Percentiles rank a stretch among this genome's conserved stretches.
Conservation (phyloP, 2,797 vertebrate genomes). For the Sylvilagus floridanus region DNA sequence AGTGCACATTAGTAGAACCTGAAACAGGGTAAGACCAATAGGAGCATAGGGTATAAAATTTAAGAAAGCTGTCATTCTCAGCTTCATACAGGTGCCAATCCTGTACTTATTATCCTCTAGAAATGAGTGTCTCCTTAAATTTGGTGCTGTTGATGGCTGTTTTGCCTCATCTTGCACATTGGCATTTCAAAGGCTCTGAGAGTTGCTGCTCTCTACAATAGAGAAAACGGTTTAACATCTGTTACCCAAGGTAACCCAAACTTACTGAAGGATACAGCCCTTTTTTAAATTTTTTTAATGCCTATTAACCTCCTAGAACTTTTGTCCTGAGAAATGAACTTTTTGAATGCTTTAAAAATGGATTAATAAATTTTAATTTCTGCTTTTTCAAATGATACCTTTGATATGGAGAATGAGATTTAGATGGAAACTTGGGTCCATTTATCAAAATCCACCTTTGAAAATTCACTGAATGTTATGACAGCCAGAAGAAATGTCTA, state of each 20-base stretch:
- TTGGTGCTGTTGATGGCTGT: neutral
- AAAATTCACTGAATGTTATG: constrained; percentile 18
- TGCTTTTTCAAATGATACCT: constrained; percentile 18
- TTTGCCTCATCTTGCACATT: neutral
- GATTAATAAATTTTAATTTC: constrained; percentile 37
- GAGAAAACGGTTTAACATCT: neutral
- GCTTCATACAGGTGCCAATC: neutral
- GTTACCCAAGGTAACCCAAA: neutral
- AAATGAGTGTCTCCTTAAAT: neutral
- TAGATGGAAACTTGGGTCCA: constrained; percentile 20
- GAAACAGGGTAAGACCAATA: neutral
- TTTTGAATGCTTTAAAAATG: neutral
- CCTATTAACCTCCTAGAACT: constrained; percentile 45
- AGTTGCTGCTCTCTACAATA: neutral
- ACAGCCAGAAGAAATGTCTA: constrained; percentile 42
- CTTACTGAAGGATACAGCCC: neutral
- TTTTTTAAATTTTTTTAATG: neutral
- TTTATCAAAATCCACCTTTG: constrained; percentile 49
- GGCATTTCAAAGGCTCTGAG: neutral
- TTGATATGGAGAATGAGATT: constrained; percentile 44
- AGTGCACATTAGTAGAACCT: neutral
- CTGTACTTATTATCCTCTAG: neutral
- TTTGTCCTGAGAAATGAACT: neutral
- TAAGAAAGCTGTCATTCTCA: neutral
- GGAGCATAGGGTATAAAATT: neutral